Base-by-base conservation (phyloP, 1,140 invertebrate genomes). In the Drosophila tani region DNA sequence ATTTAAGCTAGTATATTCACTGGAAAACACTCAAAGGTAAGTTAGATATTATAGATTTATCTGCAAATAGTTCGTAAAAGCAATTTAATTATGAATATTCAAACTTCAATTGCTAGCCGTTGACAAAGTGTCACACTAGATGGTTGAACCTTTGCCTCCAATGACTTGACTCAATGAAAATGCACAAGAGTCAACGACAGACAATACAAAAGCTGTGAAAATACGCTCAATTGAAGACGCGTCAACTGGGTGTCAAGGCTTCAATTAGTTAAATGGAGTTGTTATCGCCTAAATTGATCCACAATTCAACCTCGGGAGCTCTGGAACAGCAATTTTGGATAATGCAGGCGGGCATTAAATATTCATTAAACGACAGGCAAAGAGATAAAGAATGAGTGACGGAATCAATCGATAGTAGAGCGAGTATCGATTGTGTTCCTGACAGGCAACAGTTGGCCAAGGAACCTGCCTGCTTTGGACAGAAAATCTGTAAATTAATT, bases 271-370 rank as follows among this genome's bases (percentile, higher is more conserved):
- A 73, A 74, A 73, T 74, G 68, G 55, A 74, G 68, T 74, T 74
- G 70, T 74, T 74, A 73, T 74, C 70, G 29, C 68, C 68, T 29
- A 60, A 74, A 74, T 60, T 51, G 70, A 74, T 73, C 68, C 55
- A 68, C 67, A 73, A 70, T 41, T 49, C 53, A 49, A 73, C 53
- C 46, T 43, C 29, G 50, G 21, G 35, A 40, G 53, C 35, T 55
- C 49, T 32, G 24, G 24, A 38, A 63, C 19, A 45, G 57, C 73
- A 60, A 85, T 59, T 74, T 53, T 51, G 57, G 46, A 68, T 67
- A 88, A 67, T 81, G 73, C 64, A 81, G 70, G 58, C 15, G 59
- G 60, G 51, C 40, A 87, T 87, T 84, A 81, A 87, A 90, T 87
- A 90, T 87, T 79, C 78, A 87, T 87, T 78, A 75, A 81, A 45